These are phyloP conservation scores for Drosophila virilis DNA, from an alignment of 1,140 invertebrate genomes.

Conservation along the genomic window DNA sequence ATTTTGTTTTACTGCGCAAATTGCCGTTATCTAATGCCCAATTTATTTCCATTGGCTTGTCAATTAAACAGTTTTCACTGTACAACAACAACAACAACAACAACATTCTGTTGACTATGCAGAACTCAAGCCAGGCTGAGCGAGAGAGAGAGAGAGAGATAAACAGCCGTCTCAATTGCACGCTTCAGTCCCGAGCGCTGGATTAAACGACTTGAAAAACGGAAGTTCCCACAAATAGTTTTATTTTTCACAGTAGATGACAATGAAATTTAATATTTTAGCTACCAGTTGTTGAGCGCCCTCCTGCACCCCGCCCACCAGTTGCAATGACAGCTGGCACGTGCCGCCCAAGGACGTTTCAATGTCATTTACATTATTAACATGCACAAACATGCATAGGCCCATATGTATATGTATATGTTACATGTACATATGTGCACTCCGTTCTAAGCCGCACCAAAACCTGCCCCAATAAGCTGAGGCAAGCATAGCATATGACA, in stretches of 20 bases:
- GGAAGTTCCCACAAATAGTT: slow-evolving; percentile 61
- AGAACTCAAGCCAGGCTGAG: neutral
- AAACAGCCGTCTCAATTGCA: slow-evolving; percentile 46
- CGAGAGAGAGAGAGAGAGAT: neutral
- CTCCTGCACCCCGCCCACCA: slow-evolving; percentile 21
- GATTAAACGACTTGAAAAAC: slow-evolving; percentile 47
- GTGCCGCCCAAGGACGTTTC: slow-evolving; percentile 71
- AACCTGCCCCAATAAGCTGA: slow-evolving; percentile 36
- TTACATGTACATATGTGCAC: slow-evolving; percentile 2
- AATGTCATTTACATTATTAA: slow-evolving; percentile 52
- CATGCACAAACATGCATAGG: neutral
- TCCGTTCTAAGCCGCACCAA: slow-evolving; percentile 31
- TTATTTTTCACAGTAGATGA: slow-evolving; percentile 42
- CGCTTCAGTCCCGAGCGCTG: slow-evolving; percentile 17
- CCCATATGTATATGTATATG: neutral
- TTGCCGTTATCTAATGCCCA: slow-evolving; percentile 68
- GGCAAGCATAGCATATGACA: neutral
- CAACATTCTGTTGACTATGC: slow-evolving; percentile 59
- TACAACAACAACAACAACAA: slow-evolving; percentile 11
- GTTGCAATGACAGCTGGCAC: slow-evolving; percentile 48
- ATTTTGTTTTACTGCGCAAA: slow-evolving; percentile 55
- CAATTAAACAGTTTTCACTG: slow-evolving; percentile 68
- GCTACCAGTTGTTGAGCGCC: slow-evolving; percentile 2
- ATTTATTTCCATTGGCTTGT: slow-evolving; percentile 68
- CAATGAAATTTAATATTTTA: slow-evolving; percentile 62